Conservation (phyloP, 2,797 vertebrate genomes). For the Synaphobranchus kaupii region DNA sequence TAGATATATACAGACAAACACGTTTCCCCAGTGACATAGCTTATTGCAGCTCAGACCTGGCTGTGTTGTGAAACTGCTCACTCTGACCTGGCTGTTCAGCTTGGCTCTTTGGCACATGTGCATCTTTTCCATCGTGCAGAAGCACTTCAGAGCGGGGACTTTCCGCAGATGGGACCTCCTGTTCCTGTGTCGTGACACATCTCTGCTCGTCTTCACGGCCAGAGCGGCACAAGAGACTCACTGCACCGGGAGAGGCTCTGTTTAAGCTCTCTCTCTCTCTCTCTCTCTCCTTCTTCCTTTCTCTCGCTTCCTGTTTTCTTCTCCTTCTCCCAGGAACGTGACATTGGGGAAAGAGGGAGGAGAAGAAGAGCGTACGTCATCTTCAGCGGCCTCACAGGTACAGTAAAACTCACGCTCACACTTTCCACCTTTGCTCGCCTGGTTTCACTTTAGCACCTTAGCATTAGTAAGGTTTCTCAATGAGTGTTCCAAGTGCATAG, state of each 20-base stretch:
- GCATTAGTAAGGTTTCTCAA: not conserved
- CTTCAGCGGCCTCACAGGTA: slow-evolving; percentile 3
- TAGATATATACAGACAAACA: not conserved
- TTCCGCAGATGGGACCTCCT: slow-evolving; percentile 20
- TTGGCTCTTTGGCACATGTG: not conserved
- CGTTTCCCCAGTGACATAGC: not conserved
- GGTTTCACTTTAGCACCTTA: not conserved
- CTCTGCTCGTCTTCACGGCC: not conserved
- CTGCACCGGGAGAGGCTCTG: not conserved
- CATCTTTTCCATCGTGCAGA: slow-evolving; percentile 29
- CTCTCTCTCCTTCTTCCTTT: not conserved
- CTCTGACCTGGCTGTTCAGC: not conserved
- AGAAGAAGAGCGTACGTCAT: not conserved
- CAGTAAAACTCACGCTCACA: slow-evolving; percentile 5
- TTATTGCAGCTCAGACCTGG: not conserved
- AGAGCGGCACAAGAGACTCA: not conserved
- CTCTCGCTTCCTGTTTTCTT: not conserved
- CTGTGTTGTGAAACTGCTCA: not conserved
- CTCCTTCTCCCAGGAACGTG: not conserved
- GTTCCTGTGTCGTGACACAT: slow-evolving; percentile 26
- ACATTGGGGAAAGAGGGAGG: not conserved
- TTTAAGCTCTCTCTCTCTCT: slow-evolving; percentile 1
- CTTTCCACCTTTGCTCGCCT: not conserved
- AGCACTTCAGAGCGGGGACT: slow-evolving; percentile 28
- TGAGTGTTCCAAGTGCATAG: not conserved